Conservation (phyloP, 2,113 vertebrate genomes). For the Poecile atricapillus region DNA sequence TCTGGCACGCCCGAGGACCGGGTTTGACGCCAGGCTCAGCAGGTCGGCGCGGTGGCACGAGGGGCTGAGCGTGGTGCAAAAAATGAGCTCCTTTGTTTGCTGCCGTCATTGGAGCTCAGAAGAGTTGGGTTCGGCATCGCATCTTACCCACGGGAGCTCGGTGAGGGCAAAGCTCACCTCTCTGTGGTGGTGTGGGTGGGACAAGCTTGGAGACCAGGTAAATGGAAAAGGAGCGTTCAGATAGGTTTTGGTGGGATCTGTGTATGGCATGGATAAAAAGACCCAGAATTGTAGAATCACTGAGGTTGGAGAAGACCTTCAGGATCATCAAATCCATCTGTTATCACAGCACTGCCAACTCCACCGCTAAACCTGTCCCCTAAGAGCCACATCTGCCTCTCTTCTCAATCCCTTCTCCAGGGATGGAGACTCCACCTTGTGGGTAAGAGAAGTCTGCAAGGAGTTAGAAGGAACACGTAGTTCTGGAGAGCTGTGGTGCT, state of each 20-base stretch:
- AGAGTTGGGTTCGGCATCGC: background rate
- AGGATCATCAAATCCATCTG: background rate
- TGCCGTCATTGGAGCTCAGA: rapidly evolving
- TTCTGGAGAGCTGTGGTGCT: background rate
- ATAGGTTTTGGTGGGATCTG: background rate
- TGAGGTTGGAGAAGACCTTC: background rate
- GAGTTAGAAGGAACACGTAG: background rate
- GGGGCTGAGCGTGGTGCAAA: background rate
- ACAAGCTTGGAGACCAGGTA: background rate
- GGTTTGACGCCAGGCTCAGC: background rate
- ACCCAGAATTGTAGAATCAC: too few species aligned
- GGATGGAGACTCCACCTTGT: background rate
- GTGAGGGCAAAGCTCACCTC: background rate
- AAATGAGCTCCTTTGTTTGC: background rate
- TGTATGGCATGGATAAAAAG: background rate
- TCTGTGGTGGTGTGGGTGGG: background rate
- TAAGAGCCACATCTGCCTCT: background rate
- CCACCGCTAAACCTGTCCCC: background rate
- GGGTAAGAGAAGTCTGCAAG: background rate
- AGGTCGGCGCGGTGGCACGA: rapidly evolving
- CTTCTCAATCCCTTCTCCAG: background rate
- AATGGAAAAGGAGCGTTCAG: background rate
- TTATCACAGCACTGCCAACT: background rate
- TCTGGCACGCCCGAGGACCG: background rate
- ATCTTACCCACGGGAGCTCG: background rate